Conservation (phyloP, 2,113 vertebrate species). For the Gnathonemus longibarbis region DNA sequence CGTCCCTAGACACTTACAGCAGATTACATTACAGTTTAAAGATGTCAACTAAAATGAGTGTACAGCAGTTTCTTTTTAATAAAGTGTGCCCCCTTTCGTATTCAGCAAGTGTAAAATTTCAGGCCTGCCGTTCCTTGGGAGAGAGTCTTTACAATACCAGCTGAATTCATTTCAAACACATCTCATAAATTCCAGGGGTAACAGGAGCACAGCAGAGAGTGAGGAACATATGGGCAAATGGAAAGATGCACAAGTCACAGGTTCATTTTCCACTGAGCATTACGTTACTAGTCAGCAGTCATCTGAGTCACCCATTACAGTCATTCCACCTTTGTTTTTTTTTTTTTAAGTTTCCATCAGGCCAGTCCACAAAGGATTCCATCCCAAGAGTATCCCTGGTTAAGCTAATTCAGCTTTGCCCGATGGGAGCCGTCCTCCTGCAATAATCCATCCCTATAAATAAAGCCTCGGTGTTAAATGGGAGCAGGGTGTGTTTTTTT, state of each 20-base stretch:
- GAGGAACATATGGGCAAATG: constrained; percentile 33
- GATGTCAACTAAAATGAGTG: constrained; percentile 47
- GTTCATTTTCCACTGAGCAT: constrained; percentile 45
- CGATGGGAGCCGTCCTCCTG: constrained; percentile 34
- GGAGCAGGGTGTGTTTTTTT: constrained; percentile 32
- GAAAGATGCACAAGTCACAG: constrained; percentile 34
- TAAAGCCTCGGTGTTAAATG: constrained; percentile 69
- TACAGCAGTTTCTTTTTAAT: constrained; percentile 46
- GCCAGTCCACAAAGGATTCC: neutral
- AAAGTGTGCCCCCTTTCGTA: constrained; percentile 30
- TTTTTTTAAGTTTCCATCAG: neutral
- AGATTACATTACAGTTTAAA: constrained; percentile 60
- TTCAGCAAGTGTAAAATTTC: constrained; percentile 30
- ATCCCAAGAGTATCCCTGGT: constrained; percentile 38
- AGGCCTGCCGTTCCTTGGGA: constrained; percentile 29
- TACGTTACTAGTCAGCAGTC: constrained; percentile 49
- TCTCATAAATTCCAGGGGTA: constrained; percentile 7
- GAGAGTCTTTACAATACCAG: constrained; percentile 34
- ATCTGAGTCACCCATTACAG: constrained; percentile 38
- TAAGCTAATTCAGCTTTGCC: constrained; percentile 36
- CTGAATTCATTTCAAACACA: constrained; percentile 32
- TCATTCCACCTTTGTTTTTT: constrained; percentile 8
- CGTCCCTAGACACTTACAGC: constrained; percentile 58
- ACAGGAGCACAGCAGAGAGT: constrained; percentile 37
- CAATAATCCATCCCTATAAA: constrained; percentile 55